These are phyloP conservation scores for Gnathonemus echidnorhynchus DNA, from an alignment of 2,113 vertebrate species.

Conservation along the genomic window DNA sequence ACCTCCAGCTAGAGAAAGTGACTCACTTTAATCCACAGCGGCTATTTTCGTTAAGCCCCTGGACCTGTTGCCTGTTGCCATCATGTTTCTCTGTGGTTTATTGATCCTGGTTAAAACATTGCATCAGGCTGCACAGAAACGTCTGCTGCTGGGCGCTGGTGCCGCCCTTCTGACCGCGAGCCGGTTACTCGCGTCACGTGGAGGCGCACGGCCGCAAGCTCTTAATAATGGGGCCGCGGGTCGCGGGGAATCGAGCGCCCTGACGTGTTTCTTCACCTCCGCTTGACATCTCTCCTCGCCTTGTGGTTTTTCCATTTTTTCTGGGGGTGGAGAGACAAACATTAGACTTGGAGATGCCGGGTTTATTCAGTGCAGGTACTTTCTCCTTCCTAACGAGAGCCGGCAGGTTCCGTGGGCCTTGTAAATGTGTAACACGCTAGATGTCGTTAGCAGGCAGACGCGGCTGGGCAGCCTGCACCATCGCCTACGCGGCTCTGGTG, in stretches of 20 bases:
- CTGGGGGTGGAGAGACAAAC: background rate
- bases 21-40: background rate
- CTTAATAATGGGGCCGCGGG: background rate
- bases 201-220: background rate
- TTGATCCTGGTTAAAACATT: background rate
- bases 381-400: slow-evolving; percentile 24
- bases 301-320: background rate
- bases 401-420: slow-evolving; percentile 28
- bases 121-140: background rate
- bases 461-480: background rate
- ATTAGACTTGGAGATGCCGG: slow-evolving; percentile 20
- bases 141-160: background rate
- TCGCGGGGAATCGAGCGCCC: background rate
- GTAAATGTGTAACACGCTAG: slow-evolving; percentile 40
- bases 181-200: background rate
- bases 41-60: background rate
- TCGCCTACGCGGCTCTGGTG: background rate
- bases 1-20: background rate
- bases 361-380: slow-evolving; percentile 27
- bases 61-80: background rate
- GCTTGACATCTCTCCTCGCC: background rate
- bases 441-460: slow-evolving; percentile 37
- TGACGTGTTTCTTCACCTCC: background rate
- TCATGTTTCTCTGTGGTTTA: background rate
- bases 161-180: background rate